phyloP scores from a whole-genome alignment of 1,140 invertebrate genomes.

The Hypothenemus hampei region DNA sequence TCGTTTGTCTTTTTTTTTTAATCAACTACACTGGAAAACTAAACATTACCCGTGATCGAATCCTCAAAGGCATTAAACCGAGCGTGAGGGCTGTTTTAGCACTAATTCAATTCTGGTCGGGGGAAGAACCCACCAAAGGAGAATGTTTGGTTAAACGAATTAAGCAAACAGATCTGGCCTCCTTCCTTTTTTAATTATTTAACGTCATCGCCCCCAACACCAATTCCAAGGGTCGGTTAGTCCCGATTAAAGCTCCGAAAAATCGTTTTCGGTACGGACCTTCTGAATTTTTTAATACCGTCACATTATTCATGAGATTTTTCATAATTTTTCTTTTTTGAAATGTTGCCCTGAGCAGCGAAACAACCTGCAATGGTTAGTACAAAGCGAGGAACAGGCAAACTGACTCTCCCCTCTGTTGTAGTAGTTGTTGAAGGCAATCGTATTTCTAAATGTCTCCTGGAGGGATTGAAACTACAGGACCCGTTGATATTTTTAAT shows the following conservation, averaged over 20 bases:
- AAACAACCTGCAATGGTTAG: neutral
- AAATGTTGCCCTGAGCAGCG: neutral
- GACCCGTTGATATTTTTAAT: constrained; percentile 31
- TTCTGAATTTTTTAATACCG: no score
- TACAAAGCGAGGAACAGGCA: no score
- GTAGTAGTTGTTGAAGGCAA: constrained; percentile 21
- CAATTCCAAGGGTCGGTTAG: constrained; percentile 14
- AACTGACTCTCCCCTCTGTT: no score
- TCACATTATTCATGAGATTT: no score
- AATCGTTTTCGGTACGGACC: neutral
- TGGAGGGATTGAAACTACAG: constrained; percentile 5
- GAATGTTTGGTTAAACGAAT: constrained; percentile 22
- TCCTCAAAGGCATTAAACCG: neutral
- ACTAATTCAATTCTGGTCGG: constrained; percentile 13
- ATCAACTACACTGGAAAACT: no score
- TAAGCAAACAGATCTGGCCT: constrained; percentile 24
- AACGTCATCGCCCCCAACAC: constrained; percentile 11
- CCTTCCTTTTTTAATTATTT: constrained; percentile 19
- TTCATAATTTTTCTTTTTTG: neutral
- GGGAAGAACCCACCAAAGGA: constrained; percentile 2
- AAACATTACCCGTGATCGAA: neutral
- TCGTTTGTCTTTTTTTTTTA: no score
- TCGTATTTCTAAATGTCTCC: constrained; percentile 22
- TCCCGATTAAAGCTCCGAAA: constrained; percentile 19
- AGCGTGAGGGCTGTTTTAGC: constrained; percentile 9